A percentile compares a stretch with the other conserved stretches of the same genome.
Conservation (phyloP, 2,113 vertebrate species). For the Atlantisia rogersi region DNA sequence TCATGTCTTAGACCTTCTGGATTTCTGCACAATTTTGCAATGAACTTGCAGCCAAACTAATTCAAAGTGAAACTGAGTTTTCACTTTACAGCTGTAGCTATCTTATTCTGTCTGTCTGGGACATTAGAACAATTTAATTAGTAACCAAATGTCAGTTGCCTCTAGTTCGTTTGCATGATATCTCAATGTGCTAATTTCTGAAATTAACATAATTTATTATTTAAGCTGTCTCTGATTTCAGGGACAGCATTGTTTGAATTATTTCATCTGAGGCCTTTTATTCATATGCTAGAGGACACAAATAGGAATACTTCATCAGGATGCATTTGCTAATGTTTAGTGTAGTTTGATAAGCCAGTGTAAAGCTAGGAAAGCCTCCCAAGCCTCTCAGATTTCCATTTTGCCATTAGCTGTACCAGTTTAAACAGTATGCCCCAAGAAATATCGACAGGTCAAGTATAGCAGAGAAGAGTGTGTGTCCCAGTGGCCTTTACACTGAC, state of each 20-base stretch:
- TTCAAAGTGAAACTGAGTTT: conserved; percentile 66
- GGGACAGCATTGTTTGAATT: conserved; percentile 63
- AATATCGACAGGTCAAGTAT: conserved; percentile 83
- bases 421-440: conserved; percentile 79
- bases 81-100: conserved; percentile 47
- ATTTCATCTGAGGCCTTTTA: conserved; percentile 53
- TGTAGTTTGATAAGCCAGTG: conserved; percentile 65
- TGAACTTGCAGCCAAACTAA: conserved; percentile 63
- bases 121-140: conserved; percentile 55
- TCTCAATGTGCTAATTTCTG: conserved; percentile 68
- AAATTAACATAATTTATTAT: conserved; percentile 73
- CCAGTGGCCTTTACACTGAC: conserved; percentile 82
- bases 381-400: conserved; percentile 74
- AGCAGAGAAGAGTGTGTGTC: conserved; percentile 74
- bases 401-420: conserved; percentile 79
- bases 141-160: conserved; percentile 37
- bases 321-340: conserved; percentile 74
- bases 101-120: conserved; percentile 51
- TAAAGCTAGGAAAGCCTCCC: conserved; percentile 73
- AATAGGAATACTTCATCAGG: conserved; percentile 60
- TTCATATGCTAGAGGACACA: conserved; percentile 45
- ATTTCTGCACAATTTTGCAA: conserved; percentile 44
- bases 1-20: conserved; percentile 33
- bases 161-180: conserved; percentile 53
- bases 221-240: conserved; percentile 71